These are phyloP conservation scores for Chauna torquata DNA, from an alignment of 2,113 vertebrate species.

Conservation along the genomic window DNA sequence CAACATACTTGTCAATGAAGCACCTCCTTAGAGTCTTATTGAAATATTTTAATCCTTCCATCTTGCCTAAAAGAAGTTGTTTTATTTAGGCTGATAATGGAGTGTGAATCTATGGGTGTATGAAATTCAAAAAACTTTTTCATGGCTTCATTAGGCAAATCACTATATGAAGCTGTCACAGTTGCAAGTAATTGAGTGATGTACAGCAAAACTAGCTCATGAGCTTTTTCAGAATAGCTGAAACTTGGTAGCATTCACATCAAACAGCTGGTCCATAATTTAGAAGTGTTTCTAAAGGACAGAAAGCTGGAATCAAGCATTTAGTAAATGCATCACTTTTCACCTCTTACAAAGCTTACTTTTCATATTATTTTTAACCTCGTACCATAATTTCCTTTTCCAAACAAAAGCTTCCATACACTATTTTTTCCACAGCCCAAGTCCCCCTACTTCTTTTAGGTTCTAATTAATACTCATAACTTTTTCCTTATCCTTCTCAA, in stretches of 20 bases:
- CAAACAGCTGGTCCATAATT: constrained; percentile 8
- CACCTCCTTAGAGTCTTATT: background rate
- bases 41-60: background rate
- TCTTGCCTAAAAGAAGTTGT: background rate
- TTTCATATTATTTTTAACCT: background rate
- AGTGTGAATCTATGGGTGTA: background rate
- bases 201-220: background rate
- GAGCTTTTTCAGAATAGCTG: background rate
- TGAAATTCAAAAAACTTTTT: background rate
- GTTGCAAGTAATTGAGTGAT: background rate
- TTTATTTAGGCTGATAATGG: background rate
- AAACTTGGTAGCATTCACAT: background rate
- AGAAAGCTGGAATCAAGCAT: background rate
- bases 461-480: background rate
- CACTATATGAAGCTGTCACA: background rate
- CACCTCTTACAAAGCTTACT: background rate
- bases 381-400: background rate
- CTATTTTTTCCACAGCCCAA: background rate
- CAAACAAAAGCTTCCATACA: background rate
- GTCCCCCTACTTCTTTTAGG: background rate
- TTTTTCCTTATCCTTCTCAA: background rate
- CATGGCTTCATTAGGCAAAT: background rate
- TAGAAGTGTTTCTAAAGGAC: background rate
- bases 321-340: background rate
- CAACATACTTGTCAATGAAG: background rate